Base-by-base conservation (phyloP, 1,140 invertebrate species). In the Scaptomyza graminum region DNA sequence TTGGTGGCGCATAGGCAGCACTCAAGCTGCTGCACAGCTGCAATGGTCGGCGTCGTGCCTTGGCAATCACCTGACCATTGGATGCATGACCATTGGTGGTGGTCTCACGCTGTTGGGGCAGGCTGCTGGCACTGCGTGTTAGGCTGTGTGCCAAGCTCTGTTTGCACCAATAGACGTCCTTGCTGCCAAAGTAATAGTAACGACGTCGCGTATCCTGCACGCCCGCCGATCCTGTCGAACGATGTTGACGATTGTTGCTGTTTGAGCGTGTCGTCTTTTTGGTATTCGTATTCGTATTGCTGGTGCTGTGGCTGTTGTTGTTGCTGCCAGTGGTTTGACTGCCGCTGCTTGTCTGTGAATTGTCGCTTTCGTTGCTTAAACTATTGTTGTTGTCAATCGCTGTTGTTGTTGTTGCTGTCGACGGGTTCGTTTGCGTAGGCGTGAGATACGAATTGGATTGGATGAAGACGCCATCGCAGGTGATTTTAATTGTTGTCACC, bases 401-500 rank as follows among this genome's bases (percentile, higher is more conserved):
- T 43, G 62, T n/a, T 37, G 16, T 39, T 39, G 55, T 46, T 57
- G 8, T 59, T 47, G 51, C 18, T 47, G 31, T 15, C 15, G 51
- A 1, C 5, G 22, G 25, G 31, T 25, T 71, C 37, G 61, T 34
- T 72, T 72, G 49, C 22, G 76, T 72, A 43, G 90, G 77, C 68
- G 90, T 82, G 18, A 91, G 78, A 87, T 90, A 88, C 7, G 90
- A 90, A 61, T 91, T 91, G 61, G 88, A 88, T 76, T 91, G 90
- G 62, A 91, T 91, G 73, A 91, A 91, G 43, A 91, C 90, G 22
- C 90, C 90, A 82, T 91, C 90, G 72, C 90, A 91, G 52, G 90
- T 91, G 60, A 91, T 91, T 74, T 91, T 91, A 63, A 91, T 91
- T 84, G 90, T 91, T 76, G 90, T 91, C 78, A 91, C 90, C 90